Base-by-base conservation (phyloP, 2,797 vertebrate species). In the Mus caroli region DNA sequence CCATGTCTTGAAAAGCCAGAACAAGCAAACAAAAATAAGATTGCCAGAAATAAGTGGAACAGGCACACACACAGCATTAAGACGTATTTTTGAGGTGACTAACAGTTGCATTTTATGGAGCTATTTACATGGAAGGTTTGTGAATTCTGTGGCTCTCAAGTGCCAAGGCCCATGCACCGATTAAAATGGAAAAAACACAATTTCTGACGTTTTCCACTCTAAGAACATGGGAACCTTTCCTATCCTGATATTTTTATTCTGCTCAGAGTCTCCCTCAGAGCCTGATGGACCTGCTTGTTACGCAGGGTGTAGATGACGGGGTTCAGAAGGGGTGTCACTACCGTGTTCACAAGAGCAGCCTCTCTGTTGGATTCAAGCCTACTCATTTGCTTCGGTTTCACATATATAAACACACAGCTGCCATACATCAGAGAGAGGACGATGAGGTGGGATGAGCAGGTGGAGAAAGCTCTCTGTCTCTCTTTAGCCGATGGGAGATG, bases 281-380 rank as follows among this genome's bases (percentile, higher is more conserved):
- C 91, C 34, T 28, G 90, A 67, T 93, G 97, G 19, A 96, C 96
- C 50, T 97, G 96, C 60, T 96, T 96, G 26, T 98, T 97, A 22
- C 88, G 46, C 46, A 97, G 78, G 40, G 94, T 97, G 4, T 97
- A 96, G 54, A 97, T 95, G 40, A 96, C 22, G 19, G 97, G 97
- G 64, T 97, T 97, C 60, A 97, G 92, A 58, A 97, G 43, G 0
- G 92, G 94, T 0, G 97, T 97, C 80, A 97, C 52, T n/a, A 97
- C 96, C 0, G 71, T 97, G 78, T 97, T 97, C 50, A 97, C 80
- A 0, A 97, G 46, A 15, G 97, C 96, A 13, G 97, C 95, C 15
- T 94, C 46, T 12, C 64, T 76, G 71, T 88, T 88, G 87, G 54
- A 76, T 8, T 88, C 87, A 20, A 88, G 71, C 71, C 79, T 95